Evolutionary conservation across 2,888 invertebrate species (phyloP).

Genomic region (Empis livida): DNA sequence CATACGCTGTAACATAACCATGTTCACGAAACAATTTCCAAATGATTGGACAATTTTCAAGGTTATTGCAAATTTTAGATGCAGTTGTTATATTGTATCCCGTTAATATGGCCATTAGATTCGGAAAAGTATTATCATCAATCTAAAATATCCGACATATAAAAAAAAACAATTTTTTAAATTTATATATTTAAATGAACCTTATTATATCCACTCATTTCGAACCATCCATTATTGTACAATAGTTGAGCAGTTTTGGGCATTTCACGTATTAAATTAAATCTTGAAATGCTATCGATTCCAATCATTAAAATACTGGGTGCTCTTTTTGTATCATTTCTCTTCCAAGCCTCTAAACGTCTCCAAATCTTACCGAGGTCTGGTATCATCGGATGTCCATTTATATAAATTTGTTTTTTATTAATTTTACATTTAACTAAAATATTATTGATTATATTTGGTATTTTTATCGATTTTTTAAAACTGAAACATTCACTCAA

Average conservation of each 20-base stretch:
- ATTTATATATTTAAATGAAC: constrained; percentile 25
- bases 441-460: constrained; percentile 36
- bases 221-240: constrained; percentile 53
- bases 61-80: constrained; percentile 39
- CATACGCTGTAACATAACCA: constrained; percentile 67
- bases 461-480: constrained; percentile 25
- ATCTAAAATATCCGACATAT: constrained; percentile 36
- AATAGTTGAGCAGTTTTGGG: constrained; percentile 56
- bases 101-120: constrained; percentile 68
- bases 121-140: constrained; percentile 83
- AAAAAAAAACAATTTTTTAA: background rate
- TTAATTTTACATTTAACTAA: constrained; percentile 38
- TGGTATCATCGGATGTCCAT: constrained; percentile 43
- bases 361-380: constrained; percentile 39
- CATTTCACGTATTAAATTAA: constrained; percentile 65
- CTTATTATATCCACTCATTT: constrained; percentile 60
- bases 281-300: constrained; percentile 71
- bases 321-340: constrained; percentile 21
- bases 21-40: constrained; percentile 61
- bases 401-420: constrained; percentile 25
- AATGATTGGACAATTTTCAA: constrained; percentile 59
- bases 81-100: constrained; percentile 45
- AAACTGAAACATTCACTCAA: constrained; percentile 37
- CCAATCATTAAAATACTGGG: constrained; percentile 66
- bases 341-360: constrained; percentile 26